Evolutionary conservation across 2,888 invertebrate genomes (phyloP), one percentile per base, ranked within the genome.

Genomic region (Hydraecia micacea): DNA sequence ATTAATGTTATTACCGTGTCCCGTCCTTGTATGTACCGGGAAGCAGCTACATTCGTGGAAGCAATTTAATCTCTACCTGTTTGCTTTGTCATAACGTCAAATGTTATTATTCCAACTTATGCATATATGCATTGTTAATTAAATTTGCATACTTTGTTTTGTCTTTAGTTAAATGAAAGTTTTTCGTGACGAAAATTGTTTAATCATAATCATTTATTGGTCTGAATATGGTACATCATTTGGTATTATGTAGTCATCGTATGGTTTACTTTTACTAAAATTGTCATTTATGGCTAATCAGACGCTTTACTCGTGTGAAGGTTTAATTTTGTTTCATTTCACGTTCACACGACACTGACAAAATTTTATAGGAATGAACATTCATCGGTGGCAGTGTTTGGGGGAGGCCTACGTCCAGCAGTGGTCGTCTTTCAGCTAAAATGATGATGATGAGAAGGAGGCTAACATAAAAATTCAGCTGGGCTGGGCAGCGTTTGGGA

Each of bases 1-100:
- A 82, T 86, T 86, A 84, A 83, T 81, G 69, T 82, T 83, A 90
- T 87, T 82, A 85, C 81, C 52, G 60, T 69, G 66, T 80, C 68
- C 81, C 66, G 75, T 58, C 11, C 55, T 25, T 55, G n/a, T 55
- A 55, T 67, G 25, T 70, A 70, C 73, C 66, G 25, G 36, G 60
- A 75, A 67, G 49, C 46, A 11, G 72, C 73, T 66, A 32, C 55
- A 74, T 81, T 79, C 76, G 70, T 73, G 73, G 70, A 77, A 77
- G 58, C 36, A 78, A 83, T 80, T 75, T 49, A 46, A 60, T 66
- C 63, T 77, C 39, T 63, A 66, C 60, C 55, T 67, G 72, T 80
- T 52, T 74, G 46, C 65, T 73, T 71, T 68, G 36, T 79, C 28
- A 63, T 70, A 69, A 36, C 21, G 9, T 11, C 7, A 15, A 63